Evolutionary conservation across 2,888 invertebrate species (phyloP), one percentile per base, ranked within the genome.

Genomic region (Folsomia candida): DNA sequence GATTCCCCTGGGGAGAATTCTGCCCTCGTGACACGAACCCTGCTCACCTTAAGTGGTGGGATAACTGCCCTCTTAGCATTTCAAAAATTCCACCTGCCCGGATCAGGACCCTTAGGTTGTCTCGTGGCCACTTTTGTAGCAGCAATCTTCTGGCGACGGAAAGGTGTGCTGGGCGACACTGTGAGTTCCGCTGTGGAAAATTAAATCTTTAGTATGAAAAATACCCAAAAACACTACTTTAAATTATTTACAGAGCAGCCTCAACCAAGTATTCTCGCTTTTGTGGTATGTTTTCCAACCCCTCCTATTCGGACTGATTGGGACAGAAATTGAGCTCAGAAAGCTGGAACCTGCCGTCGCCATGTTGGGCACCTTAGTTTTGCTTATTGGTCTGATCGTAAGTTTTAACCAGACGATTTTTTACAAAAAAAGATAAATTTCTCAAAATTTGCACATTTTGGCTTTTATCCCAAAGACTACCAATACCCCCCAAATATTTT

Each of bases 61-160:
- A 84, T 88, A 63, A 83, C 90, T 68, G 86, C 89, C 1, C 86
- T 89, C 68, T 86, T 89, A 82, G 88, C 88, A 57, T 88, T 88
- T 80, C 85, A 86, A 70, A 83, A 84, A 26, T 83, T 88, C 74
- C 86, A 86, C 24, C 87, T 87, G 80, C 85, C 87, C 18, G 89
- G 89, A 18, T 88, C 89, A 47, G 88, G 88, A 20, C 86, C 89
- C 9, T 82, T 90, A 22, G 88, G 83, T 6, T 86, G 86, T 79
- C 86, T 87, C 20, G 84, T 85, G 61, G 82, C 86, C 67, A 85
- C 88, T 1, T 88, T 88, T 80, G 84, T 87, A 58, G 86, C 87
- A 1, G 84, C 86, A 73, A 82, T 85, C 25, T 84, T 85, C 37
- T 88, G 87, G 87, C 51, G 76, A n/a, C 51, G 62, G 59, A 76